Evolutionary conservation across 2,888 invertebrate species (phyloP), one percentile per base, ranked within the genome.

Genomic region (Philonicus albiceps): DNA sequence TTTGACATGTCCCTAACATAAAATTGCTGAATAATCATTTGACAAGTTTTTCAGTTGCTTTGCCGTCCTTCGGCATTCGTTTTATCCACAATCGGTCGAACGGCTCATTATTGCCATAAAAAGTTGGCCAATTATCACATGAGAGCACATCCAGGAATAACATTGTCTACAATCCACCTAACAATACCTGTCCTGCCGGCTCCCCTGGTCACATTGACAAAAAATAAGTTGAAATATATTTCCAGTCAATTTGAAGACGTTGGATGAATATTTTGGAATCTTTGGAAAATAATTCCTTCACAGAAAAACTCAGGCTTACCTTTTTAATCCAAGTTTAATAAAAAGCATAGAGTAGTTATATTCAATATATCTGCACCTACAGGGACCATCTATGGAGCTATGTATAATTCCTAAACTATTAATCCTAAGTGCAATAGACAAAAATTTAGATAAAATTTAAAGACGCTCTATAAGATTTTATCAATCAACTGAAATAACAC

Each of bases 1-100:
- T 89, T 89, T 89, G 89, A 89, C 89, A 89, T 89, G 89, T 89
- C 89, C 89, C 89, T 89, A 89, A 89, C 88, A 89, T 89, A 89
- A 89, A 89, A 89, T 89, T 88, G 73, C 86, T 87, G 87, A 87
- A 87, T 87, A 87, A 87, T 81, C 86, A 87, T 87, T 87, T 87
- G 87, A 87, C 87, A 87, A 87, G 87, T 87, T 87, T 87, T 87
- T 87, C 86, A 87, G 86, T 83, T 55, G 53, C 30, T 13, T 31
- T 55, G 43, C n/a, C 80, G 53, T 31, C 80, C 80, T 80, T 80
- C 80, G 80, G 80, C 80, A 80, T 80, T 80, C 53, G 13, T 55
- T 53, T 53, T 80, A n/a, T 53, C 80, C 53, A 4, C n/a, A 27
- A 73, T 73, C 72, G 31, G 16, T 0, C 75, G 19, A 75, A 30